Conservation (phyloP, 2,797 vertebrate genomes). For the Chaetophractus vellerosus region DNA sequence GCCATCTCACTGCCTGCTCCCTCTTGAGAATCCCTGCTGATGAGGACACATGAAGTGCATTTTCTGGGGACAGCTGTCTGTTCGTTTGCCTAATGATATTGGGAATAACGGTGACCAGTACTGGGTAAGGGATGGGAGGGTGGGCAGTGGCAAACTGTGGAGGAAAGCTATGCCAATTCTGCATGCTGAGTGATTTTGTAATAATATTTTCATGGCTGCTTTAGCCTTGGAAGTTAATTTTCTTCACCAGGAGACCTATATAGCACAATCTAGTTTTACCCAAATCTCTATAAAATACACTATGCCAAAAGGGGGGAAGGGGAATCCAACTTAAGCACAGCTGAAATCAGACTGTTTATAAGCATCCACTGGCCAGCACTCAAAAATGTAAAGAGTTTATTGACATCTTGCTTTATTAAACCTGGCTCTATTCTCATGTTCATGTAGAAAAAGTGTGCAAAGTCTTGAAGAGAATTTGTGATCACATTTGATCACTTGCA, state of each 20-base stretch:
- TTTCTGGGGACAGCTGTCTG: constrained; percentile 82
- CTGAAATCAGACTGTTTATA: constrained; percentile 66
- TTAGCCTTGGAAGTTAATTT: constrained; percentile 74
- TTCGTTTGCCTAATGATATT: constrained; percentile 73
- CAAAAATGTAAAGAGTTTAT: constrained; percentile 64
- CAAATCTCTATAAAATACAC: constrained; percentile 74
- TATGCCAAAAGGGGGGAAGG: constrained; percentile 51
- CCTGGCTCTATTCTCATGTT: constrained; percentile 34
- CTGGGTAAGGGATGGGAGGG: neutral
- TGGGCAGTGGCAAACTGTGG: neutral
- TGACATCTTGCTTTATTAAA: constrained; percentile 70
- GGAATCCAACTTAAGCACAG: constrained; percentile 19
- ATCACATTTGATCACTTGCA: neutral
- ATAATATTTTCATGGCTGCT: constrained; percentile 78
- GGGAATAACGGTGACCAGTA: constrained; percentile 66
- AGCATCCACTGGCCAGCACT: constrained; percentile 67
- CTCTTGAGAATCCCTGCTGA: constrained; percentile 46
- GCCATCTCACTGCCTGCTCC: neutral
- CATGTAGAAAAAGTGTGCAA: neutral
- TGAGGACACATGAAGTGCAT: neutral
- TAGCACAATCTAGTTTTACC: constrained; percentile 74
- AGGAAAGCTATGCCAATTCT: constrained; percentile 39
- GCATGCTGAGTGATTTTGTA: constrained; percentile 62
- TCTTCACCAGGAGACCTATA: constrained; percentile 68
- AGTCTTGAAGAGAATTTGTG: neutral